Conservation (phyloP, 2,797 vertebrate genomes). For the Pyrocephalus nanus region DNA sequence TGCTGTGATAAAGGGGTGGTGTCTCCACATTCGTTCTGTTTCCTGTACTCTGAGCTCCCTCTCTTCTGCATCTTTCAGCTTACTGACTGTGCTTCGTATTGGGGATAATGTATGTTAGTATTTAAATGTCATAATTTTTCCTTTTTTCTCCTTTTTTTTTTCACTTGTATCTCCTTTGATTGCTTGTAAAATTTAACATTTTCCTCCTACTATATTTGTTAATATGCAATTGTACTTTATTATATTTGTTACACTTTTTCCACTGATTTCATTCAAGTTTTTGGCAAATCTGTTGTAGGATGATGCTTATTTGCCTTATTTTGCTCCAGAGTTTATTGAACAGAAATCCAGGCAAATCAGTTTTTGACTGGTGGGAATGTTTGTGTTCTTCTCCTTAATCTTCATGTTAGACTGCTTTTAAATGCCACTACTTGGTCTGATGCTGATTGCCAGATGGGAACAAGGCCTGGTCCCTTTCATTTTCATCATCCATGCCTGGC, state of each 20-base stretch:
- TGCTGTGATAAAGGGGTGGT: not conserved
- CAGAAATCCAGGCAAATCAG: not conserved
- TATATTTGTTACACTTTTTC: not conserved
- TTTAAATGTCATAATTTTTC: not conserved
- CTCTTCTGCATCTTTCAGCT: not conserved
- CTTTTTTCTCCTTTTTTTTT: not conserved
- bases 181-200: not conserved
- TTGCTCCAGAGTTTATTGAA: not conserved
- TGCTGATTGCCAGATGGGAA: not conserved
- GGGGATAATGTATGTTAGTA: accelerated
- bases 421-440: not conserved
- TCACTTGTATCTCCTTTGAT: not conserved
- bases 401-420: not conserved
- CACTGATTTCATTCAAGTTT: not conserved
- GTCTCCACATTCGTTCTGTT: not conserved
- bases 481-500: not conserved
- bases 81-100: not conserved
- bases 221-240: not conserved
- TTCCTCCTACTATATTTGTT: not conserved
- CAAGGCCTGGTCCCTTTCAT: not conserved
- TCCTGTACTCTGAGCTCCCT: not conserved
- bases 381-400: not conserved
- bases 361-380: not conserved
- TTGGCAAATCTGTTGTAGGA: not conserved
- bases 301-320: not conserved